A percentile compares a stretch with the other conserved stretches of the same genome.
These are phyloP conservation scores for Eilema griseolum DNA, from an alignment of 2,888 invertebrate genomes.

Conservation along the genomic window DNA sequence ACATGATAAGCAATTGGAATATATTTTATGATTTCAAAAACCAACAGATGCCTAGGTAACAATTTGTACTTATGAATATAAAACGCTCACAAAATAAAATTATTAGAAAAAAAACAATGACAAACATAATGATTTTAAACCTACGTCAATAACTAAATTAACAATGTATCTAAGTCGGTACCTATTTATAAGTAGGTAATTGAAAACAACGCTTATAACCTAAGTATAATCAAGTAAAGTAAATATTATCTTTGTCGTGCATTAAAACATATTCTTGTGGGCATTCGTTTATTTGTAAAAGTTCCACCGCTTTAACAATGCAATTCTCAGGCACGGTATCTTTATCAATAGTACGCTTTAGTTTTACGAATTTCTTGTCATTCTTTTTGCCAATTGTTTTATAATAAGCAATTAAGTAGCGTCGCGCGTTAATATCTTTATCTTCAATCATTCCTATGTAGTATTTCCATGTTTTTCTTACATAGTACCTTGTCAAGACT, in stretches of 20 bases:
- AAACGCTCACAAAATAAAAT: slow-evolving; percentile 1
- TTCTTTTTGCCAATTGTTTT: slow-evolving; percentile 23
- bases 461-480: slow-evolving; percentile 14
- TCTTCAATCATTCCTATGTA: slow-evolving; percentile 15
- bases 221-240: slow-evolving; percentile 19
- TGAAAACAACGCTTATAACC: slow-evolving; percentile 7
- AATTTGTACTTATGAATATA: no score
- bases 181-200: slow-evolving; percentile 3
- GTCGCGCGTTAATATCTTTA: slow-evolving; percentile 8
- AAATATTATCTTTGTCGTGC: slow-evolving; percentile 24
- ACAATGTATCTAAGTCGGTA: slow-evolving; percentile 4
- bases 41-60: no score
- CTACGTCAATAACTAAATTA: slow-evolving; percentile 4
- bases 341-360: slow-evolving; percentile 33
- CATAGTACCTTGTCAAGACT: slow-evolving; percentile 16
- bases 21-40: no score
- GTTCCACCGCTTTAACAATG: slow-evolving; percentile 35
- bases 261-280: slow-evolving; percentile 31
- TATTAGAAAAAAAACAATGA: background rate
- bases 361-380: slow-evolving; percentile 27
- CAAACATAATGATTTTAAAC: slow-evolving; percentile 4
- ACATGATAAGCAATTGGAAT: no score
- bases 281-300: slow-evolving; percentile 34
- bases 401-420: slow-evolving; percentile 18
- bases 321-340: slow-evolving; percentile 34